These are phyloP conservation scores for Clupea harengus DNA, from an alignment of 2,113 vertebrate species.

Conservation along the genomic window DNA sequence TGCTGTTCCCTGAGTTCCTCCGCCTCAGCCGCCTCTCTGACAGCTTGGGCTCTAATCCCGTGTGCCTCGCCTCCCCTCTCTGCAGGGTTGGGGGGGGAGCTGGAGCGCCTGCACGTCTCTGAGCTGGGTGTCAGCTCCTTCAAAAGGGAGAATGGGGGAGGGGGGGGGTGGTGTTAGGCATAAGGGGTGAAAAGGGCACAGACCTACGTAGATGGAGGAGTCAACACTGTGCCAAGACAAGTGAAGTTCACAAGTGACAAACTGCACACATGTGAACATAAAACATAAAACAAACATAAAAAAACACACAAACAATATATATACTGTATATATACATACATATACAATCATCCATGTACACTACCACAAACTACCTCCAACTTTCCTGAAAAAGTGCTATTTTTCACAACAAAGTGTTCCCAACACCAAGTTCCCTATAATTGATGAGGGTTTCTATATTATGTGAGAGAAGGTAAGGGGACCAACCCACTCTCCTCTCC, in stretches of 20 bases:
- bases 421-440: not conserved
- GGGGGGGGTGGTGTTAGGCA: too few relatives aligned
- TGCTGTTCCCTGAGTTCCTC: not conserved
- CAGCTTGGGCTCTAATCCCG: constrained; percentile 30
- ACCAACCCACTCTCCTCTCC: not conserved
- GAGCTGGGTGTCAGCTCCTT: constrained; percentile 37
- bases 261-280: not conserved
- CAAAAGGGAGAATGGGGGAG: constrained; percentile 19
- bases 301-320: not conserved
- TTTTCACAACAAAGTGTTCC: not conserved
- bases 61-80: constrained; percentile 33
- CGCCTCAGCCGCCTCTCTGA: not conserved
- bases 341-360: too few relatives aligned
- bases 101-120: constrained; percentile 31
- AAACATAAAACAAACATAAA: not conserved
- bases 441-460: not conserved
- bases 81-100: constrained; percentile 35
- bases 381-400: not conserved
- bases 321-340: too few relatives aligned
- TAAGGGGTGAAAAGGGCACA: not conserved
- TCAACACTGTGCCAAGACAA: not conserved
- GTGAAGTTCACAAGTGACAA: not conserved
- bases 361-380: too few relatives aligned
- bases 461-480: not conserved
- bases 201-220: not conserved